These are phyloP conservation scores for Champsocephalus esox DNA, from an alignment of 2,797 vertebrate species.

Conservation along the genomic window DNA sequence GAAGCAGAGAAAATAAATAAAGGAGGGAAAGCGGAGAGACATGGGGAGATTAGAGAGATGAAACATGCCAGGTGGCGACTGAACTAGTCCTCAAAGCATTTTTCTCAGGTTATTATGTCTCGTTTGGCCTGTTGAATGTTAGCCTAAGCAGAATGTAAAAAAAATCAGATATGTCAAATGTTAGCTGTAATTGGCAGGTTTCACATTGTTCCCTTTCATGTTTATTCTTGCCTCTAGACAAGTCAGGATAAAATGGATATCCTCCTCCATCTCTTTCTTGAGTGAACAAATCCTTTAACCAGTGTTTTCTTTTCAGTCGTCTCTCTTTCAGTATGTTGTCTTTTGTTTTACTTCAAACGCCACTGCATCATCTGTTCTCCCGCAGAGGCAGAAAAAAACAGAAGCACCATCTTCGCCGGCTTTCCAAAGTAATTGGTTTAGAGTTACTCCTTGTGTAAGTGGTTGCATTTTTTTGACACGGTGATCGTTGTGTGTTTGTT, in stretches of 20 bases:
- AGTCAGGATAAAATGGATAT: constrained; percentile 37
- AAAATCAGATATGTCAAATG: constrained; percentile 48
- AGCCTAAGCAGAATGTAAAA: constrained; percentile 5
- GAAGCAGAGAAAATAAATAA: constrained; percentile 50
- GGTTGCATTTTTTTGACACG: constrained; percentile 34
- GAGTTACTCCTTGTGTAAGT: constrained; percentile 55
- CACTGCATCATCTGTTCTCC: constrained; percentile 44
- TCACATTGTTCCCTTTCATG: constrained; percentile 57
- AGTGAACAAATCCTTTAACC: constrained; percentile 59
- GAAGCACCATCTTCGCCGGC: constrained; percentile 37
- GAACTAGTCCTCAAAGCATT: constrained; percentile 28
- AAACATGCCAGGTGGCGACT: constrained; percentile 14
- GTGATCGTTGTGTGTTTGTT: constrained; percentile 5
- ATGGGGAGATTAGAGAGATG: constrained; percentile 40
- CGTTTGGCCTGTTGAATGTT: neutral
- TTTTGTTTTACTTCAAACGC: constrained; percentile 74
- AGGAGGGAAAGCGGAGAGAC: constrained; percentile 14
- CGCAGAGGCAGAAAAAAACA: constrained; percentile 57
- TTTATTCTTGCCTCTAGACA: constrained; percentile 50
- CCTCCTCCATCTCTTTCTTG: constrained; percentile 21
- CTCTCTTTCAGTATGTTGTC: constrained; percentile 41
- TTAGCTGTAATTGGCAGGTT: constrained; percentile 59
- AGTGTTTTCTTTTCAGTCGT: constrained; percentile 52
- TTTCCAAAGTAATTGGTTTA: constrained; percentile 71
- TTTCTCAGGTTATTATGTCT: constrained; percentile 41